These are phyloP conservation scores for Ditylenchus dipsaci DNA, from an alignment of 1,140 invertebrate genomes.

Conservation along the genomic window DNA sequence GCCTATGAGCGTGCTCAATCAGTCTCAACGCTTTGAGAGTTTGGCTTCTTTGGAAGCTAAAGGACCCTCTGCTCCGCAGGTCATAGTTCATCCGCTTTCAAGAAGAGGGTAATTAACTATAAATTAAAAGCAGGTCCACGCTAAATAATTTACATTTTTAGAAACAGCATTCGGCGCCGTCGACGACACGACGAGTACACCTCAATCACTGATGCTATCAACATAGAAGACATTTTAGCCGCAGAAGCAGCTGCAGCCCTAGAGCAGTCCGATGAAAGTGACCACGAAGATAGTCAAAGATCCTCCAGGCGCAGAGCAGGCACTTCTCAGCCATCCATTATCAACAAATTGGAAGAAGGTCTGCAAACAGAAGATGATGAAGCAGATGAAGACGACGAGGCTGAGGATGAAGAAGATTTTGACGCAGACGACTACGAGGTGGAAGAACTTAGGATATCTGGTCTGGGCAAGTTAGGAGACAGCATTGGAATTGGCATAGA, in stretches of 20 bases:
- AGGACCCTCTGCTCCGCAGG: no score
- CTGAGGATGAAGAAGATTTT: conserved; percentile 13
- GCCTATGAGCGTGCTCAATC: background rate
- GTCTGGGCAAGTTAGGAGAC: background rate
- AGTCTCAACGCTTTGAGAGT: conserved; percentile 1
- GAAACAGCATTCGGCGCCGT: conserved; percentile 1
- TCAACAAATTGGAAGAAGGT: background rate
- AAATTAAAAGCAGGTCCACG: no score
- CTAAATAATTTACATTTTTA: no score
- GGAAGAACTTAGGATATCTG: background rate
- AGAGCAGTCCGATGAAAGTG: background rate
- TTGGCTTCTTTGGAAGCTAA: background rate
- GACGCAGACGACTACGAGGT: conserved; percentile 1
- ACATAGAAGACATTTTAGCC: conserved; percentile 6
- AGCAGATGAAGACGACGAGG: conserved; percentile 5
- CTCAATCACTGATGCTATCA: conserved; percentile 14
- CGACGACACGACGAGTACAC: conserved; percentile 16
- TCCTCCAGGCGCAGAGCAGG: background rate
- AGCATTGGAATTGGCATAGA: background rate
- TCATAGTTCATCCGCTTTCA: conserved; percentile 10
- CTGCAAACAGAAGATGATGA: conserved; percentile 14
- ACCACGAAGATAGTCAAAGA: background rate
- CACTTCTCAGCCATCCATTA: background rate
- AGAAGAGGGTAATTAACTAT: conserved; percentile 1
- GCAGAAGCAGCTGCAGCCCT: background rate